phyloP scores from a whole-genome alignment of 2,888 invertebrate genomes.

The Eilema depressum region DNA sequence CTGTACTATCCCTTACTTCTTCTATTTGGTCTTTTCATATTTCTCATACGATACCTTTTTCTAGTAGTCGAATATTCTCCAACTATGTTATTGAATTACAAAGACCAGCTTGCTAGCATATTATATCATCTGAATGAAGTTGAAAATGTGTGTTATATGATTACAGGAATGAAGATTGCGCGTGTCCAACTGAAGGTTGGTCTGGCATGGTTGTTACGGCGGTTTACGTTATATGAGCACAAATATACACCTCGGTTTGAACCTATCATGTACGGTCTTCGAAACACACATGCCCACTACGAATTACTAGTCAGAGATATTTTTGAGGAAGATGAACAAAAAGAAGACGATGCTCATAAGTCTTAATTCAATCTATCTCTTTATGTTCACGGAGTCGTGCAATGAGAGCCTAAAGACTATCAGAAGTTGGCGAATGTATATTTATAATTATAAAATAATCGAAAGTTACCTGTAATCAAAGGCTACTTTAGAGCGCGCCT shows the following conservation, averaged over 20 bases:
- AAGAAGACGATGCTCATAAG: neutral
- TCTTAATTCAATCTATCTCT: neutral
- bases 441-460: neutral
- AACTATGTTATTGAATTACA: too few relatives aligned
- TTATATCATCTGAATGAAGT: too few relatives aligned
- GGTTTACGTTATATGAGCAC: constrained; percentile 58
- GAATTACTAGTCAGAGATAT: constrained; percentile 54
- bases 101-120: too few relatives aligned
- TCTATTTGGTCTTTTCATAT: neutral
- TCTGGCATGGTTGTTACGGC: constrained; percentile 59
- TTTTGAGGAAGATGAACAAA: neutral
- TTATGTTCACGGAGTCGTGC: too few relatives aligned
- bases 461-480: too few relatives aligned
- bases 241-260: constrained; percentile 58
- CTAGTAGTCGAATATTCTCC: too few relatives aligned
- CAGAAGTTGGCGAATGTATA: neutral
- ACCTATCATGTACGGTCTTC: constrained; percentile 57
- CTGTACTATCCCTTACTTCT: neutral
- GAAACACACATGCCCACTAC: constrained; percentile 53
- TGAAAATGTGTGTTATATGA: neutral
- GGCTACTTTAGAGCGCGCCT: too few relatives aligned
- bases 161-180: constrained; percentile 63
- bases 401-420: neutral
- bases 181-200: constrained; percentile 64
- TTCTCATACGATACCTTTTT: neutral